Conservation (phyloP, 2,888 invertebrate species). For the Tinea semifulvella region DNA sequence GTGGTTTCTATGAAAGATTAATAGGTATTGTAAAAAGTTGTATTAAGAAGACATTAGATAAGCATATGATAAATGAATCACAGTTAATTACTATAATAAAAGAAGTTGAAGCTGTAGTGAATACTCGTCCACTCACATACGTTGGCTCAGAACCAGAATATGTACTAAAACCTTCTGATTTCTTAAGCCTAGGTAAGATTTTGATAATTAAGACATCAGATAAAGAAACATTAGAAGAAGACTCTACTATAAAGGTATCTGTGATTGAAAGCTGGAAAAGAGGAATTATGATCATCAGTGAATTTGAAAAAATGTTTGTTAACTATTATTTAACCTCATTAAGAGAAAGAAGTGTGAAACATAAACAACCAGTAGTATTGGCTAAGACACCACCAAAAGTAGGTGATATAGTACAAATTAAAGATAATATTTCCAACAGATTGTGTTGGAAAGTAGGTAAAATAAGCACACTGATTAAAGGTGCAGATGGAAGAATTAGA, state of each 20-base stretch:
- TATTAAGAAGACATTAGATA: constrained; percentile 18
- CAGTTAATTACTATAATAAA: constrained; percentile 17
- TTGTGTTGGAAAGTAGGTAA: constrained; percentile 13
- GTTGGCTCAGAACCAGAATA: constrained; percentile 16
- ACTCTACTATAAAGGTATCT: not conserved
- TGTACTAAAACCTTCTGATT: constrained; percentile 18
- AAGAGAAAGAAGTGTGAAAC: constrained; percentile 13
- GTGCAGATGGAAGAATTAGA: constrained; percentile 4
- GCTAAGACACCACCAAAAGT: not conserved
- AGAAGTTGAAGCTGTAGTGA: constrained; percentile 19
- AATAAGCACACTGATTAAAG: not conserved
- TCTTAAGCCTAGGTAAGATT: constrained; percentile 5
- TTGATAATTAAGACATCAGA: not conserved
- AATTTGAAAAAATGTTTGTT: constrained; percentile 9
- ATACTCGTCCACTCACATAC: constrained; percentile 17
- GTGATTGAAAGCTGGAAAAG: not conserved
- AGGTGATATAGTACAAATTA: constrained; percentile 16
- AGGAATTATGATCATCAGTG: not conserved
- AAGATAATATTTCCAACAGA: constrained; percentile 13
- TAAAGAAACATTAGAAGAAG: not conserved
- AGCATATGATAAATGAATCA: constrained; percentile 15
- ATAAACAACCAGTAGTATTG: constrained; percentile 11
- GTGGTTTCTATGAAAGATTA: constrained; percentile 21
- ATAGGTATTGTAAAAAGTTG: constrained; percentile 16
- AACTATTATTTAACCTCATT: constrained; percentile 14